phyloP scores from a whole-genome alignment of 2,888 invertebrate species.

The Crepidodera aurea region DNA sequence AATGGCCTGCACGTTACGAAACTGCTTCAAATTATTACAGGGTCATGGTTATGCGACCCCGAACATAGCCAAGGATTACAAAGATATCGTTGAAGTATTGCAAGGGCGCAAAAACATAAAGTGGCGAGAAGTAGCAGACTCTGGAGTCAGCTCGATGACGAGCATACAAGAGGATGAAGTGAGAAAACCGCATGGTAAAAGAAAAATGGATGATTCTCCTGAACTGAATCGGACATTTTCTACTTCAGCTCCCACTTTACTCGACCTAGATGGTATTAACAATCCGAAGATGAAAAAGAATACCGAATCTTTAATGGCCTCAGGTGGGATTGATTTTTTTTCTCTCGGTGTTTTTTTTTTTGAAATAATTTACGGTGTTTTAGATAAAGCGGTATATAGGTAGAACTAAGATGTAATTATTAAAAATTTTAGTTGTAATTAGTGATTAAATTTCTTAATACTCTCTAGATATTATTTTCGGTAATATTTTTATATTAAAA shows the following conservation, averaged over 20 bases:
- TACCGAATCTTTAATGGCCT: slow-evolving; percentile 47
- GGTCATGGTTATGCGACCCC: slow-evolving; percentile 69
- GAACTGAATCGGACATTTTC: background rate
- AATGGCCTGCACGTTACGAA: slow-evolving; percentile 65
- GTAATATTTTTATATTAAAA: too few species aligned
- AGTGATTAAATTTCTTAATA: background rate
- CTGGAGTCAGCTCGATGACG: slow-evolving; percentile 48
- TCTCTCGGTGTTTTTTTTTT: slow-evolving; percentile 49
- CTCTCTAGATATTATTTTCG: background rate
- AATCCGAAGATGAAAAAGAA: slow-evolving; percentile 3
- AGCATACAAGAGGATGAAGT: slow-evolving; percentile 37
- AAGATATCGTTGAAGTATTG: slow-evolving; percentile 67
- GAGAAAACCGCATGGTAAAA: background rate
- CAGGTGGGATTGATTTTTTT: slow-evolving; percentile 55
- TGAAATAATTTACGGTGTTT: slow-evolving; percentile 48
- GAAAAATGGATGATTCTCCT: background rate
- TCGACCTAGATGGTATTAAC: background rate
- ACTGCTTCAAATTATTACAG: slow-evolving; percentile 67
- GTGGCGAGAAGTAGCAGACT: slow-evolving; percentile 64
- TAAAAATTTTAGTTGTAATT: slow-evolving; percentile 4
- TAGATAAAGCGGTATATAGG: slow-evolving; percentile 36
- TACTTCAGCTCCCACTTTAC: background rate
- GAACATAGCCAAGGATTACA: slow-evolving; percentile 66
- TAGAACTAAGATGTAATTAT: slow-evolving; percentile 1
- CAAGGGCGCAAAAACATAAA: slow-evolving; percentile 69